phyloP scores from a whole-genome alignment of 2,888 invertebrate species.

The Mechanitis mazaeus region DNA sequence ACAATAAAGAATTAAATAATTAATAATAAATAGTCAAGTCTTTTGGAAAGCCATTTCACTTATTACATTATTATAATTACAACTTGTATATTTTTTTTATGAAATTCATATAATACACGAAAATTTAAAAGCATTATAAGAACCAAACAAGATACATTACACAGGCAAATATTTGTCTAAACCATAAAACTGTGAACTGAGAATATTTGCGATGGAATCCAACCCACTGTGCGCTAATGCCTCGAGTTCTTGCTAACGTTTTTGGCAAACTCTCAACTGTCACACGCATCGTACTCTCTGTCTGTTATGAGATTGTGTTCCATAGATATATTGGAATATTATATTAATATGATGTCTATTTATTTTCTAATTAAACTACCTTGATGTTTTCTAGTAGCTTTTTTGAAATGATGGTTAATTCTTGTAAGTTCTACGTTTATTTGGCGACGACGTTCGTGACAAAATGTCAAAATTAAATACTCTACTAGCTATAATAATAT shows the following conservation, averaged over 20 bases:
- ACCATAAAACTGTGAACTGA: constrained; percentile 22
- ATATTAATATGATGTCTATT: background rate
- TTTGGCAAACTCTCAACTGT: constrained; percentile 71
- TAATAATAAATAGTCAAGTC: no score
- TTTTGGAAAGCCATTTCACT: no score
- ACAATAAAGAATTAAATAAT: no score
- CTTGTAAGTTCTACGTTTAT: no score
- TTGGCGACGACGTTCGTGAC: no score
- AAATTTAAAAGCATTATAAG: constrained; percentile 5
- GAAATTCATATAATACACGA: background rate
- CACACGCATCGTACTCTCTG: constrained; percentile 61
- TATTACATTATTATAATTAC: background rate
- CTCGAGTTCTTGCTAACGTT: constrained; percentile 54
- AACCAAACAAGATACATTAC: constrained; percentile 18
- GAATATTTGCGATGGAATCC: constrained; percentile 43
- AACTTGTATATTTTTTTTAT: background rate
- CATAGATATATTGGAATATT: constrained; percentile 30
- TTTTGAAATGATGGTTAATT: no score
- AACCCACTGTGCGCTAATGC: constrained; percentile 49
- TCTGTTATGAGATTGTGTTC: constrained; percentile 20
- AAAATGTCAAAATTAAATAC: no score
- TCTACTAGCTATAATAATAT: no score
- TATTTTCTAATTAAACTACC: background rate
- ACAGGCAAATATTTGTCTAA: constrained; percentile 23
- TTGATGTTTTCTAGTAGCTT: no score